Evolutionary conservation across 2,888 invertebrate genomes (phyloP).

Genomic region (Halictus quadricinctus): DNA sequence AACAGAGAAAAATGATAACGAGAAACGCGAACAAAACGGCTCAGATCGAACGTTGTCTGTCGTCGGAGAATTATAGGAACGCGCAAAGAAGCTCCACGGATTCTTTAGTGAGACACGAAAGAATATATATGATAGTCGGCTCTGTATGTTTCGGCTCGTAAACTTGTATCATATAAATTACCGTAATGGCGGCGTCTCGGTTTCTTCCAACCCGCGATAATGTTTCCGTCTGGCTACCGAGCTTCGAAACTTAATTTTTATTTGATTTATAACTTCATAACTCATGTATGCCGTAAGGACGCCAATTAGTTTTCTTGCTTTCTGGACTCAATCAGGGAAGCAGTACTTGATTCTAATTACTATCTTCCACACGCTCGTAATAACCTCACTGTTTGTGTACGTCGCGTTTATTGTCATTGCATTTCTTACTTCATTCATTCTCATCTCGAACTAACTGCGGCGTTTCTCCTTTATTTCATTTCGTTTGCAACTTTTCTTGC

Average conservation of each 20-base stretch:
- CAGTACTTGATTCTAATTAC: background rate
- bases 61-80: constrained; percentile 19
- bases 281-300: background rate
- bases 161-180: constrained; percentile 60
- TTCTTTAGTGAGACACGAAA: constrained; percentile 36
- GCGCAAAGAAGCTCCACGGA: constrained; percentile 55
- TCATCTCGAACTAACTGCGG: background rate
- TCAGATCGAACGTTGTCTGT: constrained; percentile 22
- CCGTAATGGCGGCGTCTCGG: constrained; percentile 41
- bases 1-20: background rate
- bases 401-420: background rate
- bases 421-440: background rate
- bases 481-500: background rate
- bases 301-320: background rate
- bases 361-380: background rate
- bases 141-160: constrained; percentile 64
- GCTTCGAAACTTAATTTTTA: background rate
- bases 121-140: constrained; percentile 53
- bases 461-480: background rate
- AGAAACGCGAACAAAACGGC: background rate
- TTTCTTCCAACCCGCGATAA: constrained; percentile 1
- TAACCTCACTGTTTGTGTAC: background rate
- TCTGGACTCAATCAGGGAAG: background rate
- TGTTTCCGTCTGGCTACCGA: background rate
- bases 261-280: background rate